phyloP scores from a whole-genome alignment of 2,888 invertebrate genomes.

The Brachyopa scutellaris region DNA sequence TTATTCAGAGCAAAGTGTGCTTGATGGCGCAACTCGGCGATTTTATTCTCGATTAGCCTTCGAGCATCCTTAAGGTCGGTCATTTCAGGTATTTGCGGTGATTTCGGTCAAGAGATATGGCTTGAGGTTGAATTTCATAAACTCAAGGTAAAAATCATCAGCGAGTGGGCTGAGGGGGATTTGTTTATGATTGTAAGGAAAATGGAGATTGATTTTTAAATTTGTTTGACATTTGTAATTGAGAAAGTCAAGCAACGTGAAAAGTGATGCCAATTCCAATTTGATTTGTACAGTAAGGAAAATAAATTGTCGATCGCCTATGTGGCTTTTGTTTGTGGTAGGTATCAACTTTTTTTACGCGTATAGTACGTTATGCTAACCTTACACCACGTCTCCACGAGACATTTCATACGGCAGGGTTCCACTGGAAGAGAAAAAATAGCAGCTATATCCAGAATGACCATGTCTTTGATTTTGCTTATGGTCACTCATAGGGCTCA shows the following conservation, averaged over 20 bases:
- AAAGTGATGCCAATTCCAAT: conserved; percentile 16
- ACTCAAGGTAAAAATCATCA: conserved; percentile 9
- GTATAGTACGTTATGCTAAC: too few species aligned
- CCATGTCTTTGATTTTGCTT: too few species aligned
- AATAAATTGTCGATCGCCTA: too few species aligned
- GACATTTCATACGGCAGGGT: too few species aligned
- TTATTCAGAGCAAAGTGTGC: conserved; percentile 74
- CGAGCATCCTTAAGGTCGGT: conserved; percentile 45
- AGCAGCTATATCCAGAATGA: too few species aligned
- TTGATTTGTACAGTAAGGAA: conserved; percentile 1
- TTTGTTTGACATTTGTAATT: conserved; percentile 10
- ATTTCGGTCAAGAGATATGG: background rate
- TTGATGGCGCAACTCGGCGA: conserved; percentile 74
- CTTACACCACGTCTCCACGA: too few species aligned
- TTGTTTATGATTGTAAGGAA: too few species aligned
- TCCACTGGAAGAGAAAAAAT: too few species aligned
- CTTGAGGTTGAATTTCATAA: conserved; percentile 7
- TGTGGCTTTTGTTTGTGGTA: too few species aligned
- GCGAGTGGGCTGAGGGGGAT: background rate
- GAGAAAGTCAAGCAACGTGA: background rate
- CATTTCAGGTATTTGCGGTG: conserved; percentile 33
- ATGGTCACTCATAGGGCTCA: too few species aligned
- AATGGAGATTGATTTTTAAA: too few species aligned
- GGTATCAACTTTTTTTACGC: too few species aligned
- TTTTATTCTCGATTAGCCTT: conserved; percentile 68